Percentiles rank a stretch among this genome's conserved stretches.
These are phyloP conservation scores for Polydrusus cervinus DNA, from an alignment of 2,888 invertebrate species.

Conservation along the genomic window DNA sequence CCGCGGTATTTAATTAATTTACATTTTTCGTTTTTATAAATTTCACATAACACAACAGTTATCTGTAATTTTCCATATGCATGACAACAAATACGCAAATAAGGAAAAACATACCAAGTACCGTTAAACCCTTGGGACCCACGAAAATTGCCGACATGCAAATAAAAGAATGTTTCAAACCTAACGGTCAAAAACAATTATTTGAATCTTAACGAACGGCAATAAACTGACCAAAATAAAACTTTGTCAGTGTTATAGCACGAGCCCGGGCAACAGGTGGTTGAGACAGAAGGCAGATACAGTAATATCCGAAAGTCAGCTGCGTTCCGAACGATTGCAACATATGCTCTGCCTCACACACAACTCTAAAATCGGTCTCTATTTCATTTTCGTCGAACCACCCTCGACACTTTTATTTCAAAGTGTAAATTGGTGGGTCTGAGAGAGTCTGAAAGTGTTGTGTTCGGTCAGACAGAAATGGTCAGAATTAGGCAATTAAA, in stretches of 20 bases:
- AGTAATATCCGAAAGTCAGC: slow-evolving; percentile 64
- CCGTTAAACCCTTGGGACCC: slow-evolving; percentile 11
- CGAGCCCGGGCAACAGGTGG: slow-evolving; percentile 67
- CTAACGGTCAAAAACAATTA: slow-evolving; percentile 28
- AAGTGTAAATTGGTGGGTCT: slow-evolving; percentile 32
- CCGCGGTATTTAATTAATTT: too few relatives aligned
- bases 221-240: slow-evolving; percentile 27
- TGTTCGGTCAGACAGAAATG: slow-evolving; percentile 5
- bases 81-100: not conserved
- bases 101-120: not conserved
- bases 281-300: slow-evolving; percentile 67
- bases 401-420: slow-evolving; percentile 27
- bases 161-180: slow-evolving; percentile 4
- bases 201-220: slow-evolving; percentile 2
- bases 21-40: too few relatives aligned
- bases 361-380: slow-evolving; percentile 15
- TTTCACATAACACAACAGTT: too few relatives aligned
- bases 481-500: slow-evolving; percentile 9
- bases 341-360: slow-evolving; percentile 35
- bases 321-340: slow-evolving; percentile 60
- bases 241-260: slow-evolving; percentile 53
- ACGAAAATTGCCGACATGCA: slow-evolving; percentile 18
- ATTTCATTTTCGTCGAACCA: slow-evolving; percentile 24
- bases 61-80: too few relatives aligned
- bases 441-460: not conserved